A percentile compares a stretch with the other conserved stretches of the same genome.
Conservation (phyloP, 35 echinoderm and acorn worm genomes). For the Heliocidaris erythrogramma region DNA sequence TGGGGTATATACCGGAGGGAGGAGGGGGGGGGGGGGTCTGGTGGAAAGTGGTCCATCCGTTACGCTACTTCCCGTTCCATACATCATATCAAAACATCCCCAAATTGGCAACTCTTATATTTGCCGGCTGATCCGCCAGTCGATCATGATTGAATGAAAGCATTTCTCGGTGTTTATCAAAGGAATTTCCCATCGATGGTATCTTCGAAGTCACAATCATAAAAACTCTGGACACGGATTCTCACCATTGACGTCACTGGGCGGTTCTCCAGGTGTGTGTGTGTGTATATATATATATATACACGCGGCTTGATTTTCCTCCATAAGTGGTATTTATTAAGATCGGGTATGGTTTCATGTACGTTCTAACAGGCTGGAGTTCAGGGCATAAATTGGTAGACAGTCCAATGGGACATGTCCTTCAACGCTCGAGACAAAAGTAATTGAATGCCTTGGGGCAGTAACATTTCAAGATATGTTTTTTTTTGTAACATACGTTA, state of each 20-base stretch:
- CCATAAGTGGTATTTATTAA: background rate
- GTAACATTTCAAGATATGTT: background rate
- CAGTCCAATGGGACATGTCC: background rate
- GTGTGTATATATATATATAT: too few relatives aligned
- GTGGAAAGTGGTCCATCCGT: background rate
- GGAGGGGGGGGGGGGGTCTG: background rate
- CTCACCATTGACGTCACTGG: constrained; percentile 10
- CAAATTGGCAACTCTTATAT: background rate
- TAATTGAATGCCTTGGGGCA: background rate
- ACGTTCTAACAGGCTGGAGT: background rate
- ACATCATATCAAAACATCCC: background rate
- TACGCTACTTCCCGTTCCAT: background rate
- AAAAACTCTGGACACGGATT: background rate
- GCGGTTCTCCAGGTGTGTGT: background rate
- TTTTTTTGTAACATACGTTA: background rate
- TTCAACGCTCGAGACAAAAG: background rate
- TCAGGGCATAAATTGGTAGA: background rate
- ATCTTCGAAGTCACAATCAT: background rate
- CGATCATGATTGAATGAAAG: constrained; percentile 42
- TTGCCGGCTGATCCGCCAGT: background rate
- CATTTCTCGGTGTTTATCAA: constrained; percentile 26
- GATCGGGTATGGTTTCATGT: constrained; percentile 14
- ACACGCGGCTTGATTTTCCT: constrained; percentile 13
- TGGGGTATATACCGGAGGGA: background rate
- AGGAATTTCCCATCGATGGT: constrained; percentile 28